Conservation (phyloP, 2,113 vertebrate species). For the Pithys albifrons region DNA sequence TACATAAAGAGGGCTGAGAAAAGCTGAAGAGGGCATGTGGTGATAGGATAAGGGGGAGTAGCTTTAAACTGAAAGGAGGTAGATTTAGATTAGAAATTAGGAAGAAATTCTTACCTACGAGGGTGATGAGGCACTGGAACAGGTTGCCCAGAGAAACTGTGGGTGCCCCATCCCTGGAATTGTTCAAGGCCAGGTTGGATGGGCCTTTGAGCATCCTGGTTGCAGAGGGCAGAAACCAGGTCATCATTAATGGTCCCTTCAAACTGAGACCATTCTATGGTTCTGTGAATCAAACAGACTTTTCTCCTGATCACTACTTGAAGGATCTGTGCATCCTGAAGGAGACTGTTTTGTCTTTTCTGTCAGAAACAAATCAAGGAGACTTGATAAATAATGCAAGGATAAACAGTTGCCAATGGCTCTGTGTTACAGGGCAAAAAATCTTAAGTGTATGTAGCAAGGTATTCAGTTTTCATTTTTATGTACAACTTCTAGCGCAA, state of each 20-base stretch:
- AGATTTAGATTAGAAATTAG: not conserved
- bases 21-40: not conserved
- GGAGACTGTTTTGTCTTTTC: not conserved
- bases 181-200: not conserved
- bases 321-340: not conserved
- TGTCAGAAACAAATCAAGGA: not conserved
- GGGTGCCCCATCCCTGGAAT: not conserved
- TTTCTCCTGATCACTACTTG: not conserved
- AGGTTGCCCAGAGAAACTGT: not conserved
- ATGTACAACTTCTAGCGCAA: not conserved
- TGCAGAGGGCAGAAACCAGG: not conserved
- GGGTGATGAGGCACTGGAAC: not conserved
- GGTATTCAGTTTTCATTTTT: not conserved
- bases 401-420: not conserved
- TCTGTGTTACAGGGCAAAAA: not conserved
- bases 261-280: not conserved
- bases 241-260: not conserved
- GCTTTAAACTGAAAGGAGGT: not conserved
- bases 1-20: not conserved
- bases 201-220: not conserved
- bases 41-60: too few species aligned
- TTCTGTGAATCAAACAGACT: not conserved
- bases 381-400: not conserved
- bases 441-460: not conserved
- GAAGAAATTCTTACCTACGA: not conserved